These are phyloP conservation scores for Plestiodon gilberti DNA, from an alignment of 2,113 vertebrate genomes.

Conservation along the genomic window DNA sequence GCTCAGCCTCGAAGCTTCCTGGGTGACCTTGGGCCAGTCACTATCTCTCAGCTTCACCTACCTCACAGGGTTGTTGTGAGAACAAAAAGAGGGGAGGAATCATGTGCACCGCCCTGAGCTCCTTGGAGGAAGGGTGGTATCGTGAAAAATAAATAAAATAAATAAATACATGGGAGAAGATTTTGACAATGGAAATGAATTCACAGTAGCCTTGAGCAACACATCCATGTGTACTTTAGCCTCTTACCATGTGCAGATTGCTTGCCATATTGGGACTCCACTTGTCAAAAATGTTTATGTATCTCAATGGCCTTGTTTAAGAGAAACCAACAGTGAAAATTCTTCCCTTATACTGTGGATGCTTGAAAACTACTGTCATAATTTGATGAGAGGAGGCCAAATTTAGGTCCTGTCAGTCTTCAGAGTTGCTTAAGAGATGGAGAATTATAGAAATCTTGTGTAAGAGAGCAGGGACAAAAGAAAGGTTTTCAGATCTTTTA, in stretches of 20 bases:
- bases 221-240: background rate
- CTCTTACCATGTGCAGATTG: background rate
- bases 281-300: background rate
- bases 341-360: constrained; percentile 51
- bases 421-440: constrained; percentile 71
- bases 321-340: constrained; percentile 50
- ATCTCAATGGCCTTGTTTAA: constrained; percentile 42
- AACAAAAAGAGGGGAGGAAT: too few species aligned
- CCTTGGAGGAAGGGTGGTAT: too few species aligned
- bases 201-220: background rate
- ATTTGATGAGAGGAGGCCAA: constrained; percentile 75
- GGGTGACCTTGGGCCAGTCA: too few species aligned
- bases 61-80: too few species aligned
- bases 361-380: constrained; percentile 72
- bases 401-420: constrained; percentile 79
- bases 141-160: too few species aligned
- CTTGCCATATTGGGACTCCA: background rate
- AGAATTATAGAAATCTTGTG: constrained; percentile 74
- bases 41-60: too few species aligned
- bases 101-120: too few species aligned
- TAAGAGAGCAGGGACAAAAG: constrained; percentile 74
- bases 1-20: too few species aligned
- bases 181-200: background rate
- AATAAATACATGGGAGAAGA: background rate
- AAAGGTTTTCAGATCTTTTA: constrained; percentile 77